Conservation (phyloP, 1,140 invertebrate genomes). For the Drosophila willistoni region DNA sequence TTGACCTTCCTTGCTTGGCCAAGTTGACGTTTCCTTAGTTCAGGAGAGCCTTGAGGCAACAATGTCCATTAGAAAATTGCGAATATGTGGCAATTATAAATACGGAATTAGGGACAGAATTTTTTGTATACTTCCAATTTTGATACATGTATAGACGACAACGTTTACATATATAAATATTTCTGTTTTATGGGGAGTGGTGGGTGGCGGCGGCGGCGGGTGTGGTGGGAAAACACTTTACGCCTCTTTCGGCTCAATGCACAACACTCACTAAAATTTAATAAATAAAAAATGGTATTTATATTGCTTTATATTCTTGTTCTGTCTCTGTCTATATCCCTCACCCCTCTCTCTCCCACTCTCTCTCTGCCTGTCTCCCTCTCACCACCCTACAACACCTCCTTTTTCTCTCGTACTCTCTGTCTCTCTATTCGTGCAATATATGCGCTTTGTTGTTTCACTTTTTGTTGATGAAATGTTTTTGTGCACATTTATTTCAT, state of each 20-base stretch:
- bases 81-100: constrained; percentile 47
- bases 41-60: constrained; percentile 52
- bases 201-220: constrained; percentile 38
- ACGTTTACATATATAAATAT: constrained; percentile 33
- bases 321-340: constrained; percentile 25
- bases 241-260: constrained; percentile 71
- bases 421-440: constrained; percentile 33
- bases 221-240: constrained; percentile 48
- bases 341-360: neutral
- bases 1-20: constrained; percentile 27
- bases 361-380: constrained; percentile 10
- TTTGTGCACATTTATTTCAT: constrained; percentile 69
- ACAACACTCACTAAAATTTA: constrained; percentile 79
- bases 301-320: constrained; percentile 74
- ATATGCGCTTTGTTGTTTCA: constrained; percentile 69
- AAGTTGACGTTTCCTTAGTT: neutral
- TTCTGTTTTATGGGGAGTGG: constrained; percentile 28
- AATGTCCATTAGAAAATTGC: constrained; percentile 72
- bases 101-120: constrained; percentile 53
- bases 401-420: neutral
- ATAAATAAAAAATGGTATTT: constrained; percentile 80
- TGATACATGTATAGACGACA: neutral
- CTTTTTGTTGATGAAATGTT: constrained; percentile 74
- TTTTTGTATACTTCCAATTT: constrained; percentile 21
- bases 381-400: neutral